Evolutionary conservation across 2,113 vertebrate species (phyloP).

Genomic region (Neopipo cinnamomea): DNA sequence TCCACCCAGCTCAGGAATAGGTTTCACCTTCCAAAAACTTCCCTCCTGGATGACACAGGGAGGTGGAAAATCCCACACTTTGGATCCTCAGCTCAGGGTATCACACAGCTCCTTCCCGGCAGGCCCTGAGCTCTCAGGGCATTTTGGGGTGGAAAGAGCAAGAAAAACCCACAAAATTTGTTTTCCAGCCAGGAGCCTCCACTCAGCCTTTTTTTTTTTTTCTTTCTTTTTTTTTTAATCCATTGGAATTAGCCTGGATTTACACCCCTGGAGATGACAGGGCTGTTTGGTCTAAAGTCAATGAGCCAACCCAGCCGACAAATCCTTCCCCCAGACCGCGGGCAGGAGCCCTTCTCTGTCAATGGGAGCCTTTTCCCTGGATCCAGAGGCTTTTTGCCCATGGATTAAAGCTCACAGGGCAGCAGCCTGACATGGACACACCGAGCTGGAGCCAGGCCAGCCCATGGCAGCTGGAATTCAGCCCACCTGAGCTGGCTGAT

Average conservation of each 20-base stretch:
- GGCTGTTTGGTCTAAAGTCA: background rate
- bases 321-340: background rate
- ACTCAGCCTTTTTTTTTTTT: background rate
- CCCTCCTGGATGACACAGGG: accelerated
- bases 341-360: background rate
- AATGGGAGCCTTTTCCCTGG: background rate
- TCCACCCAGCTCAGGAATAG: background rate
- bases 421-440: background rate
- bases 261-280: background rate
- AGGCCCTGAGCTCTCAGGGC: accelerated
- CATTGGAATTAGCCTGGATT: conserved; percentile 2
- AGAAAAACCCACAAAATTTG: background rate
- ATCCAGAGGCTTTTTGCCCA: background rate
- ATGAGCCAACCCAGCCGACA: background rate
- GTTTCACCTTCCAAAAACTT: background rate
- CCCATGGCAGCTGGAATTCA: background rate
- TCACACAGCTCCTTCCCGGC: background rate
- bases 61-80: accelerated
- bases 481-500: background rate
- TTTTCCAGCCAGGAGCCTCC: background rate
- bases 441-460: background rate
- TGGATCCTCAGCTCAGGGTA: background rate
- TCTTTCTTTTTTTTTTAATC: background rate
- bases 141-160: background rate
- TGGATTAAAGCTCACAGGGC: background rate